Conservation (phyloP, 2,113 vertebrate species). For the Xiphophorus maculatus region DNA sequence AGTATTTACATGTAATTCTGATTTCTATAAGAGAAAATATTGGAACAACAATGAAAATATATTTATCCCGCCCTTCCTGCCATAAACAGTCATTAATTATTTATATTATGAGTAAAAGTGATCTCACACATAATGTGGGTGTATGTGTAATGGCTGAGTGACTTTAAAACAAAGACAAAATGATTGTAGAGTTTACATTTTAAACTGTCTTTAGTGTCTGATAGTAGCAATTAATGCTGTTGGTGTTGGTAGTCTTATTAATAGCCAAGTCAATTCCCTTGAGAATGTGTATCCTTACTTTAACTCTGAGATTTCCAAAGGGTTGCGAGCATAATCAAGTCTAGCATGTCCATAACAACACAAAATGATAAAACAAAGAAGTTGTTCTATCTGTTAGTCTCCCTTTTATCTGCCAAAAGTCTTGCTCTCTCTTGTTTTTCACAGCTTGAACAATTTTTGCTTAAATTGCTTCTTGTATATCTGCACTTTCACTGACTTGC, state of each 20-base stretch:
- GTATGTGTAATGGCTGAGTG: no score
- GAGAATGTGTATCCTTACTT: not conserved
- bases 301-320: not conserved
- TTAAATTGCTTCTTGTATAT: no score
- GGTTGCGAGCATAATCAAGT: not conserved
- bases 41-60: not conserved
- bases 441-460: no score
- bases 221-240: not conserved
- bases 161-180: no score
- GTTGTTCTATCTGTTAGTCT: not conserved
- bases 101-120: not conserved
- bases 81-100: not conserved
- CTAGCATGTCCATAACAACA: not conserved
- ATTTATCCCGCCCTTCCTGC: not conserved
- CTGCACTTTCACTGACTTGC: not conserved
- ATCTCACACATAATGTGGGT: not conserved
- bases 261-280: not conserved
- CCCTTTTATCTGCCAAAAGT: not conserved
- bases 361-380: not conserved
- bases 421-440: not conserved
- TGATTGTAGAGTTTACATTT: no score
- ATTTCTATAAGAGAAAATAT: not conserved
- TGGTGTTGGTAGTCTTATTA: not conserved
- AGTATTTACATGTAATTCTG: no score
- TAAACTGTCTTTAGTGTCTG: no score